Conservation (phyloP, 2,113 vertebrate genomes). For the Craseonycteris thonglongyai region DNA sequence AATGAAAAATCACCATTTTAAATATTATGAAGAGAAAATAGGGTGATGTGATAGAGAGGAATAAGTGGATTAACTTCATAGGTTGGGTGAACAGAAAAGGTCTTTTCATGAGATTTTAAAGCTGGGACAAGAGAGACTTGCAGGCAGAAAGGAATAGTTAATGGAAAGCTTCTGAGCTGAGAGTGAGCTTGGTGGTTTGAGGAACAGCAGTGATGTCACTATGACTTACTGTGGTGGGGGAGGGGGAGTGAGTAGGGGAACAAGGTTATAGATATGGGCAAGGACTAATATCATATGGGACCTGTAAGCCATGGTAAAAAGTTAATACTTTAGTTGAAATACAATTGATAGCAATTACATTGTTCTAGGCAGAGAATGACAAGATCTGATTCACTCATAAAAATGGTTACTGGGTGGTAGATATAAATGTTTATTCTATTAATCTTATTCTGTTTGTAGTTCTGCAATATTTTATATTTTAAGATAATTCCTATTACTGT, state of each 20-base stretch:
- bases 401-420: background rate
- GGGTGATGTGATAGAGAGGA: background rate
- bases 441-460: background rate
- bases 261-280: background rate
- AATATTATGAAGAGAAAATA: constrained; percentile 13
- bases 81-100: background rate
- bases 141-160: background rate
- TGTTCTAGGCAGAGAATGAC: background rate
- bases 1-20: background rate
- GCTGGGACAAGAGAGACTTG: background rate
- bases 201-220: background rate
- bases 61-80: background rate
- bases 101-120: background rate
- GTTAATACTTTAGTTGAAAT: background rate
- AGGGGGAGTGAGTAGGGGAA: background rate
- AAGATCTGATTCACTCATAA: background rate
- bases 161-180: background rate
- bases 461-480: constrained; percentile 5
- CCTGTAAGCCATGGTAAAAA: background rate
- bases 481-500: background rate
- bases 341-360: background rate
- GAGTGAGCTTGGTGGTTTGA: background rate
- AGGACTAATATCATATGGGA: background rate
- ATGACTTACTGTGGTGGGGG: background rate
- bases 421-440: background rate